These are phyloP conservation scores for Brachionus rotundiformis DNA, from an alignment of 1,140 invertebrate genomes.

Conservation along the genomic window DNA sequence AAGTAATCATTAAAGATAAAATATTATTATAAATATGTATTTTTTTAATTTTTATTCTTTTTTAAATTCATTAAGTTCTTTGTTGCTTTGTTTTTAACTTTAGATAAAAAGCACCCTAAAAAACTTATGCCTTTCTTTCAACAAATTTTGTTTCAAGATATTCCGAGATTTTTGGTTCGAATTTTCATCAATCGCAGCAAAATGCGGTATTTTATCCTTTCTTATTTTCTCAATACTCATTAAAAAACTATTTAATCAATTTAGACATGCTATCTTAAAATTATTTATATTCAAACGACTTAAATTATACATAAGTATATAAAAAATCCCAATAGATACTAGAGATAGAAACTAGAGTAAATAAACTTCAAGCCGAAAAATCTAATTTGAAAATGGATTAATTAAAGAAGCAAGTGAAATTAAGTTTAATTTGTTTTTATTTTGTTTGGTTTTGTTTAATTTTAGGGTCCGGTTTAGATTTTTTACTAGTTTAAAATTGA, in stretches of 20 bases:
- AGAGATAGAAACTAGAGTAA: neutral
- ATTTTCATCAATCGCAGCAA: neutral
- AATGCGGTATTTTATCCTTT: neutral
- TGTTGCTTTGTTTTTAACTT: neutral
- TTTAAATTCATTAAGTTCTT: neutral
- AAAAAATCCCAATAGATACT: no score
- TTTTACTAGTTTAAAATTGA: no score
- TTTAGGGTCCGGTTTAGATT: no score
- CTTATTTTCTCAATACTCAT: neutral
- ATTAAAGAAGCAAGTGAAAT: neutral
- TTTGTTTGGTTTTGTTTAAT: no score
- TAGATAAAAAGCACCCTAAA: constrained; percentile 1
- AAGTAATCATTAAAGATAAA: constrained; percentile 44
- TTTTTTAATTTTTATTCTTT: constrained; percentile 2
- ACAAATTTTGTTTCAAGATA: neutral
- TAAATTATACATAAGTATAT: no score
- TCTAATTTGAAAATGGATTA: neutral
- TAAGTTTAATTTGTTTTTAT: neutral
- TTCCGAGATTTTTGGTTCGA: neutral
- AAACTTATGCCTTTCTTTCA: neutral
- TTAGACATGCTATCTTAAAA: neutral
- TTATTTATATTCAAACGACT: no score
- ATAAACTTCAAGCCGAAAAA: neutral
- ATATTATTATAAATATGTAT: neutral
- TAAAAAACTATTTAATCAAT: neutral